phyloP scores from a whole-genome alignment of 2,797 vertebrate species.

The Parotocinclus haroldoi region DNA sequence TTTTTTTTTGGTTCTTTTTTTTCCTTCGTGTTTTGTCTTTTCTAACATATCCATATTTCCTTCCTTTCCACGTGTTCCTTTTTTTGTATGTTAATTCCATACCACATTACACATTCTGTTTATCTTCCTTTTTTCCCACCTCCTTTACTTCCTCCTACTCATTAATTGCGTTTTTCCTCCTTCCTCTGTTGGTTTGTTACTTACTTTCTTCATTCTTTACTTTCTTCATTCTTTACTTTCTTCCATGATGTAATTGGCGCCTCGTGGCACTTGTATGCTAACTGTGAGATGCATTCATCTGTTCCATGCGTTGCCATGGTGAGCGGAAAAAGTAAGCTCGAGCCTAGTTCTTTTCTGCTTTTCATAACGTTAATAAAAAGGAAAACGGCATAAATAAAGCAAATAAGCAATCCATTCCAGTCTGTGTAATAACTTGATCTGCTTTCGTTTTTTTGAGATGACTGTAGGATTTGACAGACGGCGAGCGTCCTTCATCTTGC shows the following conservation, averaged over 20 bases:
- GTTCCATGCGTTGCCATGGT: conserved; percentile 40
- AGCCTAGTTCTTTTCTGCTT: conserved; percentile 7
- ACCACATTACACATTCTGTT: no score
- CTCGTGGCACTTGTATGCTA: conserved; percentile 37
- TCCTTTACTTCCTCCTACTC: not conserved
- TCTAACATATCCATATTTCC: no score
- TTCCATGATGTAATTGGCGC: conserved; percentile 32
- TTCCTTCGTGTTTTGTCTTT: no score
- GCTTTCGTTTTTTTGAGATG: conserved; percentile 28
- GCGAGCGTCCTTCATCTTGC: conserved; percentile 8
- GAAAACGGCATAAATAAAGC: conserved; percentile 39
- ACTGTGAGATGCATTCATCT: conserved; percentile 21
- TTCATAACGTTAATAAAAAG: conserved; percentile 34
- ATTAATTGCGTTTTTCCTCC: not conserved
- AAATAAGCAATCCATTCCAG: conserved; percentile 23
- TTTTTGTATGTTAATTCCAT: no score
- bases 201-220: conserved; percentile 1
- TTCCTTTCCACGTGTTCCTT: no score
- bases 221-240: conserved; percentile 2
- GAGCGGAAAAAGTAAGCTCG: conserved; percentile 20
- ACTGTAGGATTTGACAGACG: conserved; percentile 12
- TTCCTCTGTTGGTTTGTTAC: not conserved
- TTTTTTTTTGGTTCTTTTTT: no score
- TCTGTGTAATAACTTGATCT: conserved; percentile 13
- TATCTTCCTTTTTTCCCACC: conserved; percentile 38